Evolutionary conservation across 2,888 invertebrate genomes (phyloP).

Genomic region (Lamellibrachia satsuma): DNA sequence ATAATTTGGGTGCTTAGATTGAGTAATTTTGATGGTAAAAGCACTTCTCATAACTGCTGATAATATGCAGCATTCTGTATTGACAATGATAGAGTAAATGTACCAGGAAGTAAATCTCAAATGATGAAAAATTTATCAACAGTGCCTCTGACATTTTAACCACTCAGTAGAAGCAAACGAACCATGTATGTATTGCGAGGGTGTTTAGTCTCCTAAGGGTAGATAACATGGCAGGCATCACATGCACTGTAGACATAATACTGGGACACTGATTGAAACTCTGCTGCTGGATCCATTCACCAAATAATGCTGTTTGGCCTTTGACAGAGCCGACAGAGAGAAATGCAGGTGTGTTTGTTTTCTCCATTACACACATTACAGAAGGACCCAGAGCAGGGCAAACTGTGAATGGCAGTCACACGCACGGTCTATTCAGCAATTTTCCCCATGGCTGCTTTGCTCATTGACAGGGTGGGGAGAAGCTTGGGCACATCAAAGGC

Average conservation of each 20-base stretch:
- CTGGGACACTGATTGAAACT: not conserved
- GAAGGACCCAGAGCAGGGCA: not conserved
- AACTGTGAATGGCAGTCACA: slow-evolving; percentile 17
- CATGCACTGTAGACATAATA: not conserved
- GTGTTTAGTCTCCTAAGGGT: not conserved
- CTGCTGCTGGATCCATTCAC: not conserved
- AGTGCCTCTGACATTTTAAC: not conserved
- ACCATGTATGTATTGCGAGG: not conserved
- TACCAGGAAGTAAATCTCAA: not conserved
- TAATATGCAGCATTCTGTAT: not conserved
- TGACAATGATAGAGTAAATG: not conserved
- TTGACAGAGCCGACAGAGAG: not conserved
- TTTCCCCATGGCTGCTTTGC: not conserved
- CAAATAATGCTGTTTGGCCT: slow-evolving; percentile 12
- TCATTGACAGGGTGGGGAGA: not conserved
- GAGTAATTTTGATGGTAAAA: not conserved
- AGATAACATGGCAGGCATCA: not conserved
- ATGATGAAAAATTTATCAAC: not conserved
- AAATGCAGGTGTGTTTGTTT: slow-evolving; percentile 13
- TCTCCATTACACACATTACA: not conserved
- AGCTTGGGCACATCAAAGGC: not conserved
- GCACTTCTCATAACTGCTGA: not conserved
- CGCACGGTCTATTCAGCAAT: not conserved
- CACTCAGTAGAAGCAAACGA: not conserved
- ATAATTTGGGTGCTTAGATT: not conserved